Conservation (phyloP, 2,113 vertebrate genomes). For the Kryptolebias marmoratus region DNA sequence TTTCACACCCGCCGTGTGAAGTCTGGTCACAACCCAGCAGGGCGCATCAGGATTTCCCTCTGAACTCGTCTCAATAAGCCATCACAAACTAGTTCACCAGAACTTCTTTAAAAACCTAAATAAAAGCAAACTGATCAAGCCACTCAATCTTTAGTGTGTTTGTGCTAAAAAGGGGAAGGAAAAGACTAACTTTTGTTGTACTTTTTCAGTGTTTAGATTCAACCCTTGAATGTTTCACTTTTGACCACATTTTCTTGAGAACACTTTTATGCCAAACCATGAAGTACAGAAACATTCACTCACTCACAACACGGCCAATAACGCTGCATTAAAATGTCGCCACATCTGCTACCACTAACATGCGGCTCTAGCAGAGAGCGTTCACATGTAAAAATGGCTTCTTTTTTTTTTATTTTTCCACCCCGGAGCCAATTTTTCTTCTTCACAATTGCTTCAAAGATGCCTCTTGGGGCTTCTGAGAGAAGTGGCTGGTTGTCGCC, state of each 20-base stretch:
- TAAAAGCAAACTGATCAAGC: not conserved
- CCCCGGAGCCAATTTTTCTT: slow-evolving; percentile 16
- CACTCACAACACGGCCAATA: not conserved
- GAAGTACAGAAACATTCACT: not conserved
- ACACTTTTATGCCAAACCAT: not conserved
- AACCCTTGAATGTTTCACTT: not conserved
- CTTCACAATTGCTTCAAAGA: slow-evolving; percentile 8
- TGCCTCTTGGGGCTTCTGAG: slow-evolving; percentile 14
- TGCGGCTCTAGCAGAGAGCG: not conserved
- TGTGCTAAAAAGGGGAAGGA: no score
- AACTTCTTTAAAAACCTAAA: not conserved
- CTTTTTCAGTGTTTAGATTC: not conserved
- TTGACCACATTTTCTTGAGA: not conserved
- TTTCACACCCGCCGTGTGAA: slow-evolving; percentile 15
- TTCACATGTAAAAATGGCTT: not conserved
- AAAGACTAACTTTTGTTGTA: not conserved
- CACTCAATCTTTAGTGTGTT: not conserved
- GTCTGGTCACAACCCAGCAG: slow-evolving; percentile 22
- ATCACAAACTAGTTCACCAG: not conserved
- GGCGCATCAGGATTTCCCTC: slow-evolving; percentile 37
- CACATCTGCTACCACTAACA: not conserved
- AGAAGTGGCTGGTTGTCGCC: slow-evolving; percentile 31
- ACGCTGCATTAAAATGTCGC: not conserved
- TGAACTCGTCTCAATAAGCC: no score
- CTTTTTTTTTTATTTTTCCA: not conserved